Percentiles rank a stretch among this genome's conserved stretches.
Conservation (phyloP, 2,888 invertebrate genomes). For the Hydrotaea cyrtoneurina region DNA sequence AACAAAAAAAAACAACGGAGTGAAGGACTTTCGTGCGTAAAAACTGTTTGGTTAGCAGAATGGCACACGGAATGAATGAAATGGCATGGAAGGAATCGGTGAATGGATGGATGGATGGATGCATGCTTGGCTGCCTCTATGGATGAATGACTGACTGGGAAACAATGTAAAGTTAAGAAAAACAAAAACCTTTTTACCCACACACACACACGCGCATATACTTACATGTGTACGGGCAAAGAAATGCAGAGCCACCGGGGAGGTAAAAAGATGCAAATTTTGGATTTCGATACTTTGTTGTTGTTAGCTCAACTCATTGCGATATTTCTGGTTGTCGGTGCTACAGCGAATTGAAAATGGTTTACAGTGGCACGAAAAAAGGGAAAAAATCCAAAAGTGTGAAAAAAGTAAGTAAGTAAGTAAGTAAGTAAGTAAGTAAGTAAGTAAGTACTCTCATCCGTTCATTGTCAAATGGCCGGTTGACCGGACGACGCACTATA, state of each 20-base stretch:
- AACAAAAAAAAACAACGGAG: background rate
- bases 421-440: too few relatives aligned
- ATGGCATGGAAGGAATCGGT: conserved; percentile 21
- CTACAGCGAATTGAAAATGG: background rate
- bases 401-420: too few relatives aligned
- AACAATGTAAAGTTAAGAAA: conserved; percentile 16
- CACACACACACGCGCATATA: background rate
- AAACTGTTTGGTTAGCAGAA: conserved; percentile 29
- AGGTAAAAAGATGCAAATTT: conserved; percentile 26
- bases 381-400: too few relatives aligned
- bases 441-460: too few relatives aligned
- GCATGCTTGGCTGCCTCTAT: background rate
- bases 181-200: background rate
- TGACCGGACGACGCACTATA: too few relatives aligned
- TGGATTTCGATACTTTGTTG: conserved; percentile 29
- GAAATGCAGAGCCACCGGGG: background rate
- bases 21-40: conserved; percentile 25
- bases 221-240: background rate
- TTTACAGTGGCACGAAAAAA: background rate
- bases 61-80: conserved; percentile 29
- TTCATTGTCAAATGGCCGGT: too few relatives aligned
- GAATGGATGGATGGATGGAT: conserved; percentile 6
- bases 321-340: background rate
- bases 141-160: background rate
- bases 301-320: conserved; percentile 6